Base-by-base conservation (phyloP, 1,140 invertebrate species). In the Drosophila elegans region DNA sequence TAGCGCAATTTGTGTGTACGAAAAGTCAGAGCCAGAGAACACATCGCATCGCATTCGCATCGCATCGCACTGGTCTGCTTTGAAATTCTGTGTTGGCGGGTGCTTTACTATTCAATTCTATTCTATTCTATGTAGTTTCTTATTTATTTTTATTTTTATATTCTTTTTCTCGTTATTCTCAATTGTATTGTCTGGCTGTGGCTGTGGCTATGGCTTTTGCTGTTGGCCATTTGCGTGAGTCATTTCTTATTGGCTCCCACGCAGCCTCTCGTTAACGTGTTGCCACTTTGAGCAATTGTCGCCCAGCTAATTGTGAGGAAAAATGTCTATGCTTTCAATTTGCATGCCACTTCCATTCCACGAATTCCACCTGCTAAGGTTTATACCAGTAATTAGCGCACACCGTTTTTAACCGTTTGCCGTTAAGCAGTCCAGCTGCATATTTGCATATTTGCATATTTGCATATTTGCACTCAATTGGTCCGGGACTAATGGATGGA, bases 1-100 rank as follows among this genome's bases (percentile, higher is more conserved):
- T 86, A 86, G 82, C 74, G 82, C 82, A 84, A 84, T 84, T 83
- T 66, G 57, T 64, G 67, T 83, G 62, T 54, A 53, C 32, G 54
- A 60, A 57, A 45, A 56, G 39, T 63, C 57, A 72, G 71, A 80
- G 77, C 64, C 36, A 34, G 46, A 63, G 13, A 3, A 4, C 11
- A 7, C 44, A 46, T 25, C 44, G 16, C 16, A 32, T 32, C 29
- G 29, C 29, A 32, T 61, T 56, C 36, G 54, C 64, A 55, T 73
- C 29, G 63, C 45, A 32, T 32, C 29, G 29, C 29, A 32, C 5
- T 77, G 49, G 60, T 16, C 42, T 44, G 52, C 57, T 57, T 66
- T 69, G 76, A 68, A 68, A 67, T 52, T 45, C 11, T 36, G 54
- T 29, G 61, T 64, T 57, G 53, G 61, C 61, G 53, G 32, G 45